These are phyloP conservation scores for Acyrthosiphon pisum DNA, from an alignment of 1,140 invertebrate genomes.

Conservation along the genomic window DNA sequence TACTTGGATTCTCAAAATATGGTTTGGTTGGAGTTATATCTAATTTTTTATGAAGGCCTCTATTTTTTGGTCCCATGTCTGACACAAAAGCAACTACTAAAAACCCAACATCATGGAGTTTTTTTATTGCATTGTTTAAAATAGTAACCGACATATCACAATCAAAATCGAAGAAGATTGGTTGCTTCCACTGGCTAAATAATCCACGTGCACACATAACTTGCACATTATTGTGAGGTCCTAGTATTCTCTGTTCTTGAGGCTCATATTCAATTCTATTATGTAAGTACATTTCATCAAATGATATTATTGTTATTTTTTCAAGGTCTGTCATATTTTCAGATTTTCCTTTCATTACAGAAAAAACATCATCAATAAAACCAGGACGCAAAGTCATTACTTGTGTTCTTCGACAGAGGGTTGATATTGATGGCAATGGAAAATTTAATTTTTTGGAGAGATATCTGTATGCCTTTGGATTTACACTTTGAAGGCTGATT, in stretches of 20 bases:
- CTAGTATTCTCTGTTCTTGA: neutral
- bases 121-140: neutral
- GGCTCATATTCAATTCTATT: neutral
- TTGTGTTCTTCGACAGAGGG: neutral
- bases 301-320: neutral
- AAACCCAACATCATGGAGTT: neutral
- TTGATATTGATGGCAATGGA: constrained; percentile 12
- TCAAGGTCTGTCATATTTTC: neutral
- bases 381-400: neutral
- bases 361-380: neutral
- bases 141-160: neutral
- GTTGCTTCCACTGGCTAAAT: constrained; percentile 8
- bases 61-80: constrained; percentile 13
- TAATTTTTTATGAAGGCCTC: neutral
- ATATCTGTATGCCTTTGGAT: neutral
- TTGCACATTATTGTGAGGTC: constrained; percentile 11
- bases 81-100: neutral
- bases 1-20: neutral
- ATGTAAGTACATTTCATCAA: constrained; percentile 15
- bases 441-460: neutral
- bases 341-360: neutral
- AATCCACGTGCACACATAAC: constrained; percentile 16
- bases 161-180: constrained; percentile 30
- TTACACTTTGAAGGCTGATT: neutral
- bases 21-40: neutral